Evolutionary conservation across 2,888 invertebrate genomes (phyloP), one percentile per base, ranked within the genome.

Genomic region (Gymnosoma rotundatum): DNA sequence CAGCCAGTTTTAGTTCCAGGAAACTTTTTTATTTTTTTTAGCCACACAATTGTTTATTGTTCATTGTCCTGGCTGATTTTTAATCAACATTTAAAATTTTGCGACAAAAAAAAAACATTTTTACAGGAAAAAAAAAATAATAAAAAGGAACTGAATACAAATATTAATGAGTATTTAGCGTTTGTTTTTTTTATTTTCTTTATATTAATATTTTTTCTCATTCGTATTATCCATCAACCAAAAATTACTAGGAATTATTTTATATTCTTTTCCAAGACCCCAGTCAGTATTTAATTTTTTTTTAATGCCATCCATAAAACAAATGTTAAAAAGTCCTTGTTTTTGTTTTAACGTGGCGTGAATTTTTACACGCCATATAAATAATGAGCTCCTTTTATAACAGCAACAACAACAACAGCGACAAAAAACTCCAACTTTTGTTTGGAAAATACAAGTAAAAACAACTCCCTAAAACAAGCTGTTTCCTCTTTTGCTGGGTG

Each of bases 81-180:
- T 83, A 82, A 86, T 86, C 81, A 80, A 82, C 75, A 79, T 86
- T 82, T 84, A 82, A 75, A 79, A 76, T 58, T 76, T 61, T 76
- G 66, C 67, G 81, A 75, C 81, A 79, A 70, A 67, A 69, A 86
- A 79, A 86, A 79, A 80, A 66, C 60, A 83, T 75, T 63, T 78
- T 50, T 54, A 80, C 64, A 56, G 64, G 42, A 50, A 42, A 42
- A 9, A 10, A 38, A 38, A 42, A 42, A 42, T 14, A 64, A 52
- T 25, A 75, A 63, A 63, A 56, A 83, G 56, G 64, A 70, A 79
- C 50, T 78, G 78, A 83, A 86, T 86, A 87, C 81, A 74, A 87
- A 82, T 84, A 90, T 90, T 90, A 90, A 90, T 89, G 89, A 89
- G 90, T 89, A 87, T 89, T 90, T 90, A 88, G 88, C 88, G 89